These are phyloP conservation scores for Agriotes lineatus DNA, from an alignment of 2,888 invertebrate species.

Conservation along the genomic window DNA sequence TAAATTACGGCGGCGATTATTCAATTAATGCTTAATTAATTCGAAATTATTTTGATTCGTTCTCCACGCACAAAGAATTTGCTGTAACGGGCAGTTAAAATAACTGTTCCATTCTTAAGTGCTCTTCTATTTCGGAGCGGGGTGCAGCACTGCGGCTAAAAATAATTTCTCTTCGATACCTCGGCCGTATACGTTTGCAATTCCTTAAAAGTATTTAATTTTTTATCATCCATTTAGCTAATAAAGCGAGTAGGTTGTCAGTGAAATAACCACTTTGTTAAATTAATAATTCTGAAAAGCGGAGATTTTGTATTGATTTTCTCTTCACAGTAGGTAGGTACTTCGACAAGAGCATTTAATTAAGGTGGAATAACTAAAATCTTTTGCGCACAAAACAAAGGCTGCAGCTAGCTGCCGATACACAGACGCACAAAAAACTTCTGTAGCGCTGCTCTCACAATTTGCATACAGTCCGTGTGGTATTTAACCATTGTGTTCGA, in stretches of 20 bases:
- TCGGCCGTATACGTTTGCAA: neutral
- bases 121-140: slow-evolving; percentile 5
- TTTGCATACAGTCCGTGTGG: slow-evolving; percentile 6
- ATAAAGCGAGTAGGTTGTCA: slow-evolving; percentile 42
- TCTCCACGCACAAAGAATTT: slow-evolving; percentile 15
- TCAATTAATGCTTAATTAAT: slow-evolving; percentile 19
- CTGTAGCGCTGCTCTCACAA: neutral
- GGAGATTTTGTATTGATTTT: slow-evolving; percentile 48
- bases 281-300: slow-evolving; percentile 46
- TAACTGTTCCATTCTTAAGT: slow-evolving; percentile 19
- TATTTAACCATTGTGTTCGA: slow-evolving; percentile 4
- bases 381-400: neutral
- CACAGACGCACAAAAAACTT: neutral
- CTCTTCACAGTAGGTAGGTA: slow-evolving; percentile 41
- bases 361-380: slow-evolving; percentile 21
- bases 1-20: slow-evolving; percentile 10
- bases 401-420: neutral
- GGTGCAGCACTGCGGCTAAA: slow-evolving; percentile 6
- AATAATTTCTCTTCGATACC: slow-evolving; percentile 7
- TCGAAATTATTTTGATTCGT: slow-evolving; percentile 19
- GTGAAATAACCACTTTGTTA: slow-evolving; percentile 46
- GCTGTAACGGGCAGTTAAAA: slow-evolving; percentile 18
- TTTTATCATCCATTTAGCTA: slow-evolving; percentile 42
- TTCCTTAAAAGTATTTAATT: slow-evolving; percentile 34
- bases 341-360: slow-evolving; percentile 22